Conservation (phyloP, 2,113 vertebrate genomes). For the Equus quagga region DNA sequence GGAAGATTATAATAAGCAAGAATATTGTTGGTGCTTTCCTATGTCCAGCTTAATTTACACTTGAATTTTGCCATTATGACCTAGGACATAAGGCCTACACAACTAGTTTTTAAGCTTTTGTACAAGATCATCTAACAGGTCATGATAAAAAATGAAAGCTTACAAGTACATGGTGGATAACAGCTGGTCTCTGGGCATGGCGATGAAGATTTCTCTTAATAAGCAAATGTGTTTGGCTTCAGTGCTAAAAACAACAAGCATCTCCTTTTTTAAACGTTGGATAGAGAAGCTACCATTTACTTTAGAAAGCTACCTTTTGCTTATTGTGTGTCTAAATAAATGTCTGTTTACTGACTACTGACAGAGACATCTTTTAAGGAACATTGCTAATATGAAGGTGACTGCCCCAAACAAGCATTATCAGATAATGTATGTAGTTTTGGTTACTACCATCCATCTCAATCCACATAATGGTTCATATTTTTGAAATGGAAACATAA, state of each 20-base stretch:
- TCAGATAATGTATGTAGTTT: background rate
- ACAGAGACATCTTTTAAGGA: background rate
- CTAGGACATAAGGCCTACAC: background rate
- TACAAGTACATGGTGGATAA: background rate
- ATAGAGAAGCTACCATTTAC: background rate
- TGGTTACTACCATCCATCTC: background rate
- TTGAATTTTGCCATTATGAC: background rate
- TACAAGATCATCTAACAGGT: background rate
- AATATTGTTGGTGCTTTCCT: background rate
- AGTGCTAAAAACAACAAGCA: background rate
- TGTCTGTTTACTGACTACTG: background rate
- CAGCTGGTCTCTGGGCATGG: background rate
- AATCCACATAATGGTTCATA: background rate
- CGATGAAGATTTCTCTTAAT: conserved; percentile 10
- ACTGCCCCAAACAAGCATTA: background rate
- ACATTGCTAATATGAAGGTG: background rate
- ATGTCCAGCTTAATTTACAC: background rate
- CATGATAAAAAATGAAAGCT: background rate
- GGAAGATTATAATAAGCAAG: background rate
- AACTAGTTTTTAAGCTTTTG: background rate
- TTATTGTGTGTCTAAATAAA: background rate
- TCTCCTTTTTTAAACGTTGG: conserved; percentile 36
- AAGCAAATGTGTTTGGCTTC: conserved; percentile 23
- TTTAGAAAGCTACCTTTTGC: conserved; percentile 14
- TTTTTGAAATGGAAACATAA: background rate